Base-by-base conservation (phyloP, 2,113 vertebrate genomes). In the Narcine bancroftii region DNA sequence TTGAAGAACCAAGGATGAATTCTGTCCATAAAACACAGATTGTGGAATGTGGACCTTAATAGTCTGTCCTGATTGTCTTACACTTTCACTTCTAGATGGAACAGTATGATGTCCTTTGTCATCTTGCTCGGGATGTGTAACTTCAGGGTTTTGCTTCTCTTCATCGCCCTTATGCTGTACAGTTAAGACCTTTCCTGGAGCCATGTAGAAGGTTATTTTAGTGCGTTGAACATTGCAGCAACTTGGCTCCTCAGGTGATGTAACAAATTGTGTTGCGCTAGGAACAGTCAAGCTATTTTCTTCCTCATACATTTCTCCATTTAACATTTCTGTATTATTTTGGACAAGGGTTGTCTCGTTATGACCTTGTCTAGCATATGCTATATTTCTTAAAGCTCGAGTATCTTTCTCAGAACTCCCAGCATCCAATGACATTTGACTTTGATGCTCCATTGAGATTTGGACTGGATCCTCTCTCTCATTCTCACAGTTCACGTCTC, bases 1-100 rank as follows among this genome's bases (percentile, higher is more conserved):
- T 71, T 95, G 95, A 60, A 96, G 93, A 39, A 96, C 94, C 19
- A 96, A 94, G 0, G 94, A 95, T 0, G 94, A 94, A 2, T 96
- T 94, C 92, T 97, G 96, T 66, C 95, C 95, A 21, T 96, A 96
- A 93, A 96, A 96, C 19, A 97, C 93, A 2, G 96, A 95, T 93
- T 96, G 96, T 7, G 96, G 96, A 7, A 95, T 95, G 4, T 95
- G 94, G 26, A 95, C 94, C 71, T 93, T 93, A 0, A 95, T 92
- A 21, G 94, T 93, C 79, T 93, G 93, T n/a, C 89, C 89, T 53
- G 89, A 72, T 89, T 81, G 93, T 60, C 63, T 73, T 60, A 11
- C 5, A 15, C 26, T 65, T 5, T 79, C 92, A 45, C 66, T 36
- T 60, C 42, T 71, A 89, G 42, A 69, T 65, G 92, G 56, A 15